Base-by-base conservation (phyloP, 2,888 invertebrate genomes). In the Drosophila testacea region DNA sequence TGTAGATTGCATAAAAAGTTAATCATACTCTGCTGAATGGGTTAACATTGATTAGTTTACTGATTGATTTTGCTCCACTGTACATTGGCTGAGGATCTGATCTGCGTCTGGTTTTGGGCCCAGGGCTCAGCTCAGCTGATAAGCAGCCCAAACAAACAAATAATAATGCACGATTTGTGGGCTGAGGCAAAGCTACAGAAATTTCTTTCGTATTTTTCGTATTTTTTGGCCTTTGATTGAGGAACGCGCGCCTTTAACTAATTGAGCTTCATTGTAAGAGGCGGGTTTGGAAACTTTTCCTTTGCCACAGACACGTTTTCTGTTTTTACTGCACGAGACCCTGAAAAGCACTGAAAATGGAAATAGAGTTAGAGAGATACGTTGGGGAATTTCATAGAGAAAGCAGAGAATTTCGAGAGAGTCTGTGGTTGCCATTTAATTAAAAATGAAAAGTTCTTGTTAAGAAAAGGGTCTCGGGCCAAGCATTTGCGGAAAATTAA, bases 81-180 rank as follows among this genome's bases (percentile, higher is more conserved):
- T 77, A 36, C 39, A 4, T 42, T 27, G 9, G 61, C 60, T 57
- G 72, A 39, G 67, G 72, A 73, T 76, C 66, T 56, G 86, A 80
- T 82, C 77, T 69, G 66, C 42, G 71, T 48, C 48, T 61, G 61
- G 67, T 39, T 44, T 61, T 46, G 60, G 60, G 72, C 66, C 60
- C 51, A 46, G 67, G 62, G 55, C 64, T 30, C 69, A 69, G 55
- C 64, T 30, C 69, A 69, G 77, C 88, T 82, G 88, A 83, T 83
- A 83, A 87, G 83, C 85, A 87, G 75, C 73, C 85, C 85, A 80
- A 83, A 83, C 88, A 83, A 83, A 83, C 85, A 83, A 84, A 83
- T 84, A 83, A 87, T 87, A 87, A 86, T 82, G 83, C 85, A 84
- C 88, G 78, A 87, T 87, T 83, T 83, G 79, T 79, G 70, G 70